Evolutionary conservation across 2,113 vertebrate species (phyloP), one percentile per base, ranked within the genome.

Genomic region (Apus apus): DNA sequence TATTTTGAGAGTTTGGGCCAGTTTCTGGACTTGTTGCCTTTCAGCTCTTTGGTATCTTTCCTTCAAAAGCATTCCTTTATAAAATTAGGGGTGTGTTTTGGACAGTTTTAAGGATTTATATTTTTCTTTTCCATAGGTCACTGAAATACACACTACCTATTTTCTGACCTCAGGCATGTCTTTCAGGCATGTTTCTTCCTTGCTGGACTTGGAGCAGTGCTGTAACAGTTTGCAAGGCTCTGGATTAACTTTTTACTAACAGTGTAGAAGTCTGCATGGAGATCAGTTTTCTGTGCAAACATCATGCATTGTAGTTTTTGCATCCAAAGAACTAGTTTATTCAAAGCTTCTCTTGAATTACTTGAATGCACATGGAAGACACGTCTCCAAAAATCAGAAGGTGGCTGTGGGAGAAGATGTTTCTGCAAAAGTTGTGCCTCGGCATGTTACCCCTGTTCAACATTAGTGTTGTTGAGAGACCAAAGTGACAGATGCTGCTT

Each of bases 391-490:
- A 40, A 9, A 40, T 9, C 40, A 40, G 40, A 40, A 40, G 40
- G 40, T 40, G 40, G 40, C 40, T 40, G 40, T 40, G 40, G 40
- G 40, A 40, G 40, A 40, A 40, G 40, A 40, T 40, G 40, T 40
- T 40, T 40, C 40, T 40, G 40, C 40, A 40, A 40, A 40, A 73
- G 48, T 15, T n/a, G 8, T 27, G 34, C 67, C 21, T 32, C 2
- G 1, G 8, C 1, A 0, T 3, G 13, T 67, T 26, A 27, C 29
- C 30, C 13, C 6, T 16, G 26, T 43, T 60, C 50, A 67, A 26
- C 32, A 8, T 29, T 5, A 56, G 34, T 30, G 18, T 48, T 48
- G 30, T 34, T 62, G 66, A 66, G n/a, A 78, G 50, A 78, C 38
- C 25, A 7, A 43, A 46, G 58, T 4, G 17, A 13, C 5, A 23